phyloP scores from a whole-genome alignment of 1,140 invertebrate species.

The Arctopsyche grandis region DNA sequence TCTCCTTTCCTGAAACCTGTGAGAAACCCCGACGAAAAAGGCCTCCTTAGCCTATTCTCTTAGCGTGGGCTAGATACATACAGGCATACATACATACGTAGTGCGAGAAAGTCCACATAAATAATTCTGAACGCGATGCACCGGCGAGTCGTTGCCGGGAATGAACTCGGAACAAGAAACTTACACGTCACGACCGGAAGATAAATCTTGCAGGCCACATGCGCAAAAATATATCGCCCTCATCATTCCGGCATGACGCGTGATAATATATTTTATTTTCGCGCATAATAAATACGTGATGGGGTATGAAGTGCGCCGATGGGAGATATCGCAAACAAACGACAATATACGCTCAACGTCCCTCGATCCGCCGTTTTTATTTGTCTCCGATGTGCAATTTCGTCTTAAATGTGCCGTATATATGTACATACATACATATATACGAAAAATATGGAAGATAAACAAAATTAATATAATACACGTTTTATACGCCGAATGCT shows the following conservation, averaged over 20 bases:
- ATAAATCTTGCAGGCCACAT: conserved; percentile 32
- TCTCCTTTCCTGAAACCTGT: too few relatives aligned
- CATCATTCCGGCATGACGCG: conserved; percentile 16
- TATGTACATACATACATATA: too few relatives aligned
- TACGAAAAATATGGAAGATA: too few relatives aligned
- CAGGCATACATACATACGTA: background rate
- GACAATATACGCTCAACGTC: background rate
- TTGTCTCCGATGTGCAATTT: background rate
- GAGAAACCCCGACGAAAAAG: background rate
- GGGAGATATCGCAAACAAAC: too few relatives aligned
- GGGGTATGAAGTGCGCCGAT: background rate
- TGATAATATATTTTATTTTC: conserved; percentile 12
- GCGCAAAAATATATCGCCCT: background rate
- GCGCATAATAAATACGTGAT: conserved; percentile 17
- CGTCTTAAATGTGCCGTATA: background rate
- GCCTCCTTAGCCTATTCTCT: background rate
- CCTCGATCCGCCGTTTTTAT: background rate
- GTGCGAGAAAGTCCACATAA: conserved; percentile 37
- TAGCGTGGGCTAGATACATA: background rate
- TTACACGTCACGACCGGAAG: conserved; percentile 33
- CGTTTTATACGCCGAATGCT: too few relatives aligned
- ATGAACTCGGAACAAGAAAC: conserved; percentile 39
- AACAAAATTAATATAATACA: too few relatives aligned
- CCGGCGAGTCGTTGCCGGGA: conserved; percentile 4
- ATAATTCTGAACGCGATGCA: conserved; percentile 41